A percentile compares a stretch with the other conserved stretches of the same genome.
Conservation (phyloP, 2,113 vertebrate genomes). For the Orientallactaga bullata region DNA sequence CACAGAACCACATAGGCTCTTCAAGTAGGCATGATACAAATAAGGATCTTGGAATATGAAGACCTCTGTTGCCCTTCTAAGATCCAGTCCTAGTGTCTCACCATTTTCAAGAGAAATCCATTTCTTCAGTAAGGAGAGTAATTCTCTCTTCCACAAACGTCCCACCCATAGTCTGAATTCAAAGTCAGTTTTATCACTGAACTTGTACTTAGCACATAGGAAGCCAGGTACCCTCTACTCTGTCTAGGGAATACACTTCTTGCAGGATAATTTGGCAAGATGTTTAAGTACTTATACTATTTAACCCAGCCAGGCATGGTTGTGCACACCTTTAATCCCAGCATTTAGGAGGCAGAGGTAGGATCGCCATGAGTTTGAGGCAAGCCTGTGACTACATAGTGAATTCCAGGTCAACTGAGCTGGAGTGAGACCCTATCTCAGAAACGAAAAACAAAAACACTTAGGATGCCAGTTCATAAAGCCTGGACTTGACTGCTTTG, state of each 20-base stretch:
- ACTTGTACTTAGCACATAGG: neutral
- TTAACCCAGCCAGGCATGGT: neutral
- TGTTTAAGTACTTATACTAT: constrained; percentile 12
- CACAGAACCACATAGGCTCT: neutral
- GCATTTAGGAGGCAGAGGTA: too few species aligned
- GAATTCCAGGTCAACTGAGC: too few species aligned
- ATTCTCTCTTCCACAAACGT: neutral
- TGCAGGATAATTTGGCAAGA: neutral
- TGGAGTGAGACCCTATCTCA: too few species aligned
- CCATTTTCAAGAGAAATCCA: neutral
- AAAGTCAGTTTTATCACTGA: neutral
- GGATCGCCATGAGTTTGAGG: too few species aligned
- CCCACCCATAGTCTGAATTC: neutral
- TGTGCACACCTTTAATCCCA: too few species aligned
- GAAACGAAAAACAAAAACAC: neutral
- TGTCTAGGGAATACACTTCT: neutral
- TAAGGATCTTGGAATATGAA: neutral
- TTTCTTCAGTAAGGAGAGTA: neutral
- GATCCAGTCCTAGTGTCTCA: neutral
- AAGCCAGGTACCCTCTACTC: neutral
- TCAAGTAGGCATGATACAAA: neutral
- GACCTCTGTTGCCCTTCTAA: neutral
- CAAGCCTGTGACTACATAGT: too few species aligned
- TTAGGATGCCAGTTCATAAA: neutral
- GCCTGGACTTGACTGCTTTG: neutral